Evolutionary conservation across 30 jellyfish, hydroid and myxozoan genomes (phyloP).

Genomic region (Pelagia noctiluca): DNA sequence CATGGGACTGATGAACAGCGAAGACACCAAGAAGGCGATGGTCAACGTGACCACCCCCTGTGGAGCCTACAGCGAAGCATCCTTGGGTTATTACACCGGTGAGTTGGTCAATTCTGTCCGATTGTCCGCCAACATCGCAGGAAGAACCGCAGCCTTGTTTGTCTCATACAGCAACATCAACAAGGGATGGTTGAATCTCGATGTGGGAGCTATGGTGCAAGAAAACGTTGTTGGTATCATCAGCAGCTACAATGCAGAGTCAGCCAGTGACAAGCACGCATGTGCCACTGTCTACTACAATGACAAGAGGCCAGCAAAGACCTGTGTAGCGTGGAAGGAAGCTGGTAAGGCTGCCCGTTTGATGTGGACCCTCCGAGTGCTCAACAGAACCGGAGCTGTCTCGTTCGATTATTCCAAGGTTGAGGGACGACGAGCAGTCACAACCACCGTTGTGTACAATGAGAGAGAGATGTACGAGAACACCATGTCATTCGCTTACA

Average conservation of each 20-base stretch:
- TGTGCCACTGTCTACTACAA: constrained; percentile 64
- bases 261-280: constrained; percentile 22
- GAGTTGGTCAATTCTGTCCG: constrained; percentile 33
- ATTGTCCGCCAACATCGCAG: constrained; percentile 26
- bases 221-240: constrained; percentile 22
- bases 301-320: constrained; percentile 45
- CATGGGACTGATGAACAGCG: constrained; percentile 72
- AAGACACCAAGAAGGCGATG: constrained; percentile 47
- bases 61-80: constrained; percentile 39
- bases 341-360: constrained; percentile 15
- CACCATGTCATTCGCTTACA: constrained; percentile 69
- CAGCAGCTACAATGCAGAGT: constrained; percentile 3
- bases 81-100: constrained; percentile 52
- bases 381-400: constrained; percentile 70
- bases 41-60: constrained; percentile 46
- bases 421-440: constrained; percentile 51
- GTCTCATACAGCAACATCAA: constrained; percentile 21
- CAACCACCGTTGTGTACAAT: constrained; percentile 70
- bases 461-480: constrained; percentile 65
- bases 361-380: constrained; percentile 53
- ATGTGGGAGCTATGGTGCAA: constrained; percentile 61
- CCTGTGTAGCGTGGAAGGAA: constrained; percentile 37
- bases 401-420: constrained; percentile 50
- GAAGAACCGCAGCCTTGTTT: constrained; percentile 54
- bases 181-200: constrained; percentile 26